Evolutionary conservation across 1,140 invertebrate species (phyloP).

Genomic region (Trypoxylus dichotomus): DNA sequence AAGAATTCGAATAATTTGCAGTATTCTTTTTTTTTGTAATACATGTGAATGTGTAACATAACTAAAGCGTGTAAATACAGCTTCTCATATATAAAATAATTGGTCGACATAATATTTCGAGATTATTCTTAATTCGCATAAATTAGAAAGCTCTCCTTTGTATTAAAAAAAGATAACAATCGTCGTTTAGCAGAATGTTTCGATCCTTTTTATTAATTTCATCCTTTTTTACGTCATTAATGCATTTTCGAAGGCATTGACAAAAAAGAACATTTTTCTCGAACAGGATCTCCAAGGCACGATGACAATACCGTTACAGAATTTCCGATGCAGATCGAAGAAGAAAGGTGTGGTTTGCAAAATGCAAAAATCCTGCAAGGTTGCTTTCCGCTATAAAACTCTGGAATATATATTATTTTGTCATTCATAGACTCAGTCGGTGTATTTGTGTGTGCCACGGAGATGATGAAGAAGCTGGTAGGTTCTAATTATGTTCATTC

Average conservation of each 20-base stretch:
- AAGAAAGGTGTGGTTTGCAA: slow-evolving; percentile 25
- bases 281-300: background rate
- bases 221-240: background rate
- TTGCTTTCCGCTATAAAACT: slow-evolving; percentile 27
- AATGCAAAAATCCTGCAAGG: slow-evolving; percentile 29
- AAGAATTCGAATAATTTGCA: no score
- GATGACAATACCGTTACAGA: slow-evolving; percentile 10
- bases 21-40: no score
- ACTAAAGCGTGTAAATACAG: no score
- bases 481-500: slow-evolving; percentile 2
- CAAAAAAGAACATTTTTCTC: background rate
- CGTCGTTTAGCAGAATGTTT: background rate
- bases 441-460: slow-evolving; percentile 17
- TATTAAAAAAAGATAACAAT: background rate
- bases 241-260: background rate
- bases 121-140: background rate
- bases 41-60: no score
- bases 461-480: slow-evolving; percentile 25
- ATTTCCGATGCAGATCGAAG: slow-evolving; percentile 7
- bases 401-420: slow-evolving; percentile 28
- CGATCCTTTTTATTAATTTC: background rate
- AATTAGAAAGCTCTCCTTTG: slow-evolving; percentile 2
- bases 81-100: background rate
- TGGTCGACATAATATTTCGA: background rate
- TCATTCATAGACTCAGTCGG: slow-evolving; percentile 6